A percentile compares a stretch with the other conserved stretches of the same genome.
Evolutionary conservation across 2,888 invertebrate species (phyloP).

Genomic region (Caenorhabditis sp.): DNA sequence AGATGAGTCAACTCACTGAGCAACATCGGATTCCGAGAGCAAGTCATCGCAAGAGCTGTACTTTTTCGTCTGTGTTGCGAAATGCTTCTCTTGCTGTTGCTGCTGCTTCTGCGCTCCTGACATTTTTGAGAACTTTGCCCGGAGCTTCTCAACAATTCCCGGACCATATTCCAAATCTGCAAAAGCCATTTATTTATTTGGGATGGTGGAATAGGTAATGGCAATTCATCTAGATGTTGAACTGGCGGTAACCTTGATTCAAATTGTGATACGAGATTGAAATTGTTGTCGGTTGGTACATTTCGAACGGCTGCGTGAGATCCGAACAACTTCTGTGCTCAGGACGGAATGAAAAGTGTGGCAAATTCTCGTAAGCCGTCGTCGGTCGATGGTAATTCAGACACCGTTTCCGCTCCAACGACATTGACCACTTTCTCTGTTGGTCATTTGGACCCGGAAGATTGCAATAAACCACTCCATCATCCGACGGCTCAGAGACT

Average conservation of each 20-base stretch:
- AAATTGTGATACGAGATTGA: constrained; percentile 51
- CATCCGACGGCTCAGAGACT: constrained; percentile 7
- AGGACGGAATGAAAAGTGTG: constrained; percentile 27
- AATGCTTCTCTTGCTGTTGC: constrained; percentile 20
- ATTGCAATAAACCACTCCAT: constrained; percentile 40
- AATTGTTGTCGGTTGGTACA: constrained; percentile 44
- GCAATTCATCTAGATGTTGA: constrained; percentile 17
- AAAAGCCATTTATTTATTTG: background rate
- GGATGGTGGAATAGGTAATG: background rate
- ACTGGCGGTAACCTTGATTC: constrained; percentile 39
- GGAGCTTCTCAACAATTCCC: constrained; percentile 68
- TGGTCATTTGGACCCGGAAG: constrained; percentile 17
- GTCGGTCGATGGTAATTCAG: constrained; percentile 16
- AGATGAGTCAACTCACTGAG: constrained; percentile 16
- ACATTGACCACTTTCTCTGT: constrained; percentile 37
- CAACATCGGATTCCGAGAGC: constrained; percentile 34
- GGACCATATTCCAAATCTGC: constrained; percentile 71
- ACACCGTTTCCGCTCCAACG: constrained; percentile 38
- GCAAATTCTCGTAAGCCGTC: constrained; percentile 33
- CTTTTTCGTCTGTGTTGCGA: constrained; percentile 31
- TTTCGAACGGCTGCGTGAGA: constrained; percentile 38
- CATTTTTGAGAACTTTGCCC: constrained; percentile 65
- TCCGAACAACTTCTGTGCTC: constrained; percentile 53
- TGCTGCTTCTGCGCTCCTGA: constrained; percentile 55
- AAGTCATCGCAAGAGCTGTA: constrained; percentile 56